Evolutionary conservation across 2,113 vertebrate genomes (phyloP), one percentile per base, ranked within the genome.

Genomic region (Sander lucioperca): DNA sequence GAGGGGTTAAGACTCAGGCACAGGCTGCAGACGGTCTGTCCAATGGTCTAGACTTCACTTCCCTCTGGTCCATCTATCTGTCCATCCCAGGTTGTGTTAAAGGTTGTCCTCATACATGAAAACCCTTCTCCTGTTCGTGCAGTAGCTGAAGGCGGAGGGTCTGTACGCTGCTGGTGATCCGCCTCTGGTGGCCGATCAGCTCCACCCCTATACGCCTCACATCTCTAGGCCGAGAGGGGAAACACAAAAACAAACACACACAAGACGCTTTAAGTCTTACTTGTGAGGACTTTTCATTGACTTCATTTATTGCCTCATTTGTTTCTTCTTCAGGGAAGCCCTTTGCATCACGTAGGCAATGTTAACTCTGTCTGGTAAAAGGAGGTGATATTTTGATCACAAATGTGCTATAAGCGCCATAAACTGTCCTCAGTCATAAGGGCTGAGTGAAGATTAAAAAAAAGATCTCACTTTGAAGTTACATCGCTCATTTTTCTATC

Each of bases 111-210:
- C 96, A 98, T 96, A 98, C 97, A 91, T 98, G 97, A 95, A 97
- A 99, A 93, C 98, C 97, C 93, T 98, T 98, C 94, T 98, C 97
- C 90, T 98, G 97, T 97, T 98, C 96, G 94, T 99, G 97, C 94
- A 97, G 95, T 89, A 98, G 95, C 85, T 98, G 98, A 86, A 97
- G 96, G 89, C 97, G 96, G 91, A 99, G 96, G 89, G 96, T 98
- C 95, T 99, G 97, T 95, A 98, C 96, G 91, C 97, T 98, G 97
- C 97, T 99, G 94, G 97, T 94, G 96, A 99, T 98, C 91, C 97
- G 94, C 95, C 97, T 96, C 96, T 99, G 98, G 92, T 99, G 98
- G 92, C 98, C 98, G 94, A 98, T 97, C 91, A 99, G 95, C 88
- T 96, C 96, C 91, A 99, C 96, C 79, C 98, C 98, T 87, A 97